Evolutionary conservation across 2,888 invertebrate genomes (phyloP).

Genomic region (Tenthredo mesomela): DNA sequence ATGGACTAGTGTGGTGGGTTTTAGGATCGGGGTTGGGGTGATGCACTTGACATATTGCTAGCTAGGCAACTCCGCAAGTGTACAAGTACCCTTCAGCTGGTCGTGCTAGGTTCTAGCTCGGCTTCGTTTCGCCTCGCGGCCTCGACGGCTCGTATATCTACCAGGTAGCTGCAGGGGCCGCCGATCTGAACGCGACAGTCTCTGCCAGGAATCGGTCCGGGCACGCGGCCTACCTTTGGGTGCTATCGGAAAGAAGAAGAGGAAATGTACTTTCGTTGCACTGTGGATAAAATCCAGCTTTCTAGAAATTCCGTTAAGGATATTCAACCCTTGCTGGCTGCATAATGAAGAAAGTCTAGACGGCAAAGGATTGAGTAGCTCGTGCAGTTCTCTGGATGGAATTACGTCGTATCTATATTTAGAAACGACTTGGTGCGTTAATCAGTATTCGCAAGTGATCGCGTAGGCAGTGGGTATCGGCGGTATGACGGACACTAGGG

Average conservation of each 20-base stretch:
- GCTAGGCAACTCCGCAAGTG: constrained; percentile 72
- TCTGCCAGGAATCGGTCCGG: constrained; percentile 36
- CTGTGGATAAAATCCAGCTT: no score
- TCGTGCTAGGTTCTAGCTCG: constrained; percentile 57
- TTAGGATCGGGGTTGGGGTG: constrained; percentile 60
- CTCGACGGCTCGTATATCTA: constrained; percentile 2
- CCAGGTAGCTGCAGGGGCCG: constrained; percentile 13
- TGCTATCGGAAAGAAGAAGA: no score
- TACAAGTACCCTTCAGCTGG: constrained; percentile 68
- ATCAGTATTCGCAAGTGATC: constrained; percentile 26
- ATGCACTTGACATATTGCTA: constrained; percentile 75
- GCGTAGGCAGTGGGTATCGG: constrained; percentile 6
- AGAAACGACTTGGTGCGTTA: constrained; percentile 5
- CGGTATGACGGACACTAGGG: neutral
- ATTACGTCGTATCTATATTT: constrained; percentile 9
- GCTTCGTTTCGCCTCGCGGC: constrained; percentile 58
- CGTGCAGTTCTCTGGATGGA: constrained; percentile 5
- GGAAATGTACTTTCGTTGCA: neutral
- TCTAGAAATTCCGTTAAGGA: neutral
- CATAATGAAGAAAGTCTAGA: constrained; percentile 14
- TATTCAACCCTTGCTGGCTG: neutral
- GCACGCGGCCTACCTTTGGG: neutral
- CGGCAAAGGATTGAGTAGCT: neutral
- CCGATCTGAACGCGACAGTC: constrained; percentile 13
- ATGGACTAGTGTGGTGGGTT: constrained; percentile 57